Conservation (phyloP, 2,113 vertebrate genomes). For the Herpetotheres cachinnans region DNA sequence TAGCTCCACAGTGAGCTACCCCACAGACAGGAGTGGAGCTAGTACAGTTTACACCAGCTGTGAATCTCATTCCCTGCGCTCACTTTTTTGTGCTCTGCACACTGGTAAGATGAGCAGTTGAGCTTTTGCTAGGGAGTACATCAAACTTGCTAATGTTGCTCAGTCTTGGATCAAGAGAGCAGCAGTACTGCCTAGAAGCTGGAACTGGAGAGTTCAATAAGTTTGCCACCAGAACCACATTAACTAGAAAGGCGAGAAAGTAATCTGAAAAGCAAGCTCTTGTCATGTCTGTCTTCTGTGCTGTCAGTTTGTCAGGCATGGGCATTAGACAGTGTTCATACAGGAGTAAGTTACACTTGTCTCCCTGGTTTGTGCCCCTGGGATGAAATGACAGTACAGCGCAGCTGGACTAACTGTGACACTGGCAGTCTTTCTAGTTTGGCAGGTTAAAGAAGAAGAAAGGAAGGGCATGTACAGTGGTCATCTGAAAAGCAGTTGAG, state of each 20-base stretch:
- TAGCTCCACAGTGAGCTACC: background rate
- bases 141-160: background rate
- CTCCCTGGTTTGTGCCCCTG: background rate
- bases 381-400: background rate
- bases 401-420: background rate
- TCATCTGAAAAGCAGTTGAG: background rate
- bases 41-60: background rate
- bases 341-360: background rate
- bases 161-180: background rate
- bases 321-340: background rate
- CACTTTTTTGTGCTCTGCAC: background rate
- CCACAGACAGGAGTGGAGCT: background rate
- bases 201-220: background rate
- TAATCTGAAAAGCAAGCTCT: background rate
- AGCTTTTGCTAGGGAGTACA: background rate
- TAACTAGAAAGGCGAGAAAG: background rate
- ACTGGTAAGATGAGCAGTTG: background rate
- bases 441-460: background rate
- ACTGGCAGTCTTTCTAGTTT: background rate
- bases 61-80: background rate
- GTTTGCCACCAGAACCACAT: background rate
- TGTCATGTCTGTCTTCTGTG: background rate
- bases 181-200: background rate
- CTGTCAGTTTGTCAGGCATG: background rate
- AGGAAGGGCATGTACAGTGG: background rate